Evolutionary conservation across 1,140 invertebrate species (phyloP).

Genomic region (Drosophila pseudoananassae): DNA sequence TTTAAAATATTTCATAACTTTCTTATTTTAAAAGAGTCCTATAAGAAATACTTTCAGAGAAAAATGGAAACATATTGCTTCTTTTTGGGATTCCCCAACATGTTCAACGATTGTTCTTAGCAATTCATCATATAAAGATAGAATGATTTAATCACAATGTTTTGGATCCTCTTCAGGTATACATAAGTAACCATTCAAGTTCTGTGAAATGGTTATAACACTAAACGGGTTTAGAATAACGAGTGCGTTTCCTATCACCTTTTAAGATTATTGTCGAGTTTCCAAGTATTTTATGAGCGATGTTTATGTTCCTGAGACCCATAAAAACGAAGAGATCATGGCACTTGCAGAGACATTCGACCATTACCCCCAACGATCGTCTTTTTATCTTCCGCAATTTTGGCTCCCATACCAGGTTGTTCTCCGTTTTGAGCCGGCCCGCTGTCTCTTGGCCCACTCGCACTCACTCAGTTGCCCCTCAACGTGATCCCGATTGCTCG

Average conservation of each 20-base stretch:
- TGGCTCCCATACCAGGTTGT: conserved; percentile 2
- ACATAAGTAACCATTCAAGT: background rate
- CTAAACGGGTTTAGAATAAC: conserved; percentile 3
- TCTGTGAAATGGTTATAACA: background rate
- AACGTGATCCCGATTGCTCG: conserved; percentile 1
- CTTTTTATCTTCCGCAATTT: conserved; percentile 31
- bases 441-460: conserved; percentile 9
- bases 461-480: conserved; percentile 30
- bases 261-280: background rate
- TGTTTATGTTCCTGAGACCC: conserved; percentile 8
- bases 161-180: no score
- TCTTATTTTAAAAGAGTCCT: background rate
- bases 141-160: no score
- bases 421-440: conserved; percentile 8
- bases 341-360: background rate
- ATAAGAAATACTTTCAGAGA: no score
- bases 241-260: background rate
- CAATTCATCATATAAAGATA: no score
- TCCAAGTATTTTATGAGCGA: conserved; percentile 1
- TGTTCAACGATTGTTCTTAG: no score
- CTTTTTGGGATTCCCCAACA: no score
- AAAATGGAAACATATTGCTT: no score
- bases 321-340: conserved; percentile 1
- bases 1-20: background rate
- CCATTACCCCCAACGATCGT: conserved; percentile 1